A percentile compares a stretch with the other conserved stretches of the same genome.
phyloP scores from a whole-genome alignment of 2,113 vertebrate genomes.

The Himantopus leucocephalus region DNA sequence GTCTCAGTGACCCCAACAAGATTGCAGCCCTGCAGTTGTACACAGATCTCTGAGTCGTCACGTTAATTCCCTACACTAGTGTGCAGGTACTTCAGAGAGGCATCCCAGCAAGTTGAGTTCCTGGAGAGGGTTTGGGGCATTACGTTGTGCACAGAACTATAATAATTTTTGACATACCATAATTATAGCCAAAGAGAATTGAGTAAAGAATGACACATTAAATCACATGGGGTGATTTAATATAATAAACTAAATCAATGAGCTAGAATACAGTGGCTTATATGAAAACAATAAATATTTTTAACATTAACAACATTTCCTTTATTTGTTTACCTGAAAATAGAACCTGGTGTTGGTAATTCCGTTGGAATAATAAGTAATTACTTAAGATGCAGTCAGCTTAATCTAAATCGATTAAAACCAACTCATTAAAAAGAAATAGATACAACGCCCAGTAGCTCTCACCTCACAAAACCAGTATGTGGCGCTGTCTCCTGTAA shows the following conservation, averaged over 20 bases:
- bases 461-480: background rate
- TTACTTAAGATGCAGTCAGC: background rate
- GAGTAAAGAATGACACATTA: background rate
- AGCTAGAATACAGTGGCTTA: background rate
- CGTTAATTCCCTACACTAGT: background rate
- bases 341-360: background rate
- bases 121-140: background rate
- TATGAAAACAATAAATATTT: background rate
- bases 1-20: background rate
- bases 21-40: background rate
- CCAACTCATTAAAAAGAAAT: background rate
- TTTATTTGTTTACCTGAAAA: background rate
- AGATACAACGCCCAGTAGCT: background rate
- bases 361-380: background rate
- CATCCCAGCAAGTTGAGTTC: background rate
- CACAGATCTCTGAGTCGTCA: background rate
- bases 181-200: background rate
- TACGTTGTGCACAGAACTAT: background rate
- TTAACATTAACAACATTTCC: background rate
- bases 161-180: background rate
- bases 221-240: background rate
- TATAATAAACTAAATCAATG: background rate
- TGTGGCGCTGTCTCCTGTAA: constrained; percentile 70
- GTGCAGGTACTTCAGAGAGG: background rate
- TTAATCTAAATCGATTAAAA: background rate